phyloP scores from a whole-genome alignment of 2,888 invertebrate genomes.

The Odontothrips loti region DNA sequence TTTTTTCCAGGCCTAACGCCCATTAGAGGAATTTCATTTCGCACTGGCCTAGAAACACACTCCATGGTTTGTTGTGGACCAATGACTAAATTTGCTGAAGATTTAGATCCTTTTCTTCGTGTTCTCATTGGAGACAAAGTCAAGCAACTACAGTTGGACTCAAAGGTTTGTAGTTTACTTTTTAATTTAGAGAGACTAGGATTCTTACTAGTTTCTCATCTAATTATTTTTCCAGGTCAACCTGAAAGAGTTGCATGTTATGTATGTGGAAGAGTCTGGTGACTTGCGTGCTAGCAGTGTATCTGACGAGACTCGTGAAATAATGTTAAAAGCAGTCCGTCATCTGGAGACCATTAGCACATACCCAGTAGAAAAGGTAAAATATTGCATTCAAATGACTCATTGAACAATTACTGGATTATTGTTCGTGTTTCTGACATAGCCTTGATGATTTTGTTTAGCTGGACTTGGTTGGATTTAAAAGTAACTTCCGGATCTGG shows the following conservation, averaged over 20 bases:
- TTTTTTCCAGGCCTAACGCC: slow-evolving; percentile 58
- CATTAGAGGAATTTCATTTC: slow-evolving; percentile 57
- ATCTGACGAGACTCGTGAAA: slow-evolving; percentile 59
- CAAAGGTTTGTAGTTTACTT: slow-evolving; percentile 40
- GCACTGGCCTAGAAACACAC: slow-evolving; percentile 61
- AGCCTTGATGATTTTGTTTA: slow-evolving; percentile 35
- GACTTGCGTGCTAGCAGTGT: slow-evolving; percentile 70
- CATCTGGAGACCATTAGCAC: slow-evolving; percentile 47
- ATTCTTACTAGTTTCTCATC: neutral
- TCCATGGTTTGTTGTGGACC: slow-evolving; percentile 84
- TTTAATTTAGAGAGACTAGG: neutral
- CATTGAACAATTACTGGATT: neutral
- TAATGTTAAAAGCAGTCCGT: slow-evolving; percentile 54
- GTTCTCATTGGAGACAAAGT: slow-evolving; percentile 57
- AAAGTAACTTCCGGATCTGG: slow-evolving; percentile 65
- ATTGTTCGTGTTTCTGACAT: neutral
- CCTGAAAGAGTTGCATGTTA: slow-evolving; percentile 64
- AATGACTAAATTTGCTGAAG: slow-evolving; percentile 69
- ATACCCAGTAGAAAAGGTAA: slow-evolving; percentile 43
- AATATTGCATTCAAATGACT: slow-evolving; percentile 25
- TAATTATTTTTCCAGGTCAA: slow-evolving; percentile 49
- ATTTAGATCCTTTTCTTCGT: slow-evolving; percentile 73
- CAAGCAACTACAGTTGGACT: slow-evolving; percentile 55
- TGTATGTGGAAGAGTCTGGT: slow-evolving; percentile 70
- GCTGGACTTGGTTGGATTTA: slow-evolving; percentile 48